These are phyloP conservation scores for Hoplostethus mediterraneus DNA, from an alignment of 2,797 vertebrate species.

Conservation along the genomic window DNA sequence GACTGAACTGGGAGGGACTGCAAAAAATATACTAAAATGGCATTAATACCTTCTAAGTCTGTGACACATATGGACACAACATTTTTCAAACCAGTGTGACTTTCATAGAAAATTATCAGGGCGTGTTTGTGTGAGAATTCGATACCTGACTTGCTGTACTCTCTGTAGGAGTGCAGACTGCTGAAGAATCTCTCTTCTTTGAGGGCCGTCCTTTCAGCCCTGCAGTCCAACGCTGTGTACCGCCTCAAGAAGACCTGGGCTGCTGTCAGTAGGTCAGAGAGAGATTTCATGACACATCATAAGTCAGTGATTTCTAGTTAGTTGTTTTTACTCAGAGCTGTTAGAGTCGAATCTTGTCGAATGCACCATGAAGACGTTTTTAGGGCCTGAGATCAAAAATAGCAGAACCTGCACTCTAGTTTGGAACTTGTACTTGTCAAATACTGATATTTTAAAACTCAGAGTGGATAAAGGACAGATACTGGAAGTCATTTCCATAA, in stretches of 20 bases:
- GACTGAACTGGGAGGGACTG: background rate
- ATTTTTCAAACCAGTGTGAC: background rate
- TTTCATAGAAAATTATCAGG: background rate
- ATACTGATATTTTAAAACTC: too few species aligned
- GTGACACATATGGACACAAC: background rate
- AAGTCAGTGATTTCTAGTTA: too few species aligned
- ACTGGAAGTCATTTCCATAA: background rate
- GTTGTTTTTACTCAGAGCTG: too few species aligned
- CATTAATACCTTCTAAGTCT: background rate
- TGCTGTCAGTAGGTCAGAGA: constrained; percentile 79
- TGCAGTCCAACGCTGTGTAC: constrained; percentile 91
- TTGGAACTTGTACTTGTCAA: too few species aligned
- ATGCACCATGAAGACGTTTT: too few species aligned
- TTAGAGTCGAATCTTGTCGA: too few species aligned
- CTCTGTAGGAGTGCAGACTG: constrained; percentile 85
- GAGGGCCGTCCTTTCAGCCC: constrained; percentile 90
- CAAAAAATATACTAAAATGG: background rate
- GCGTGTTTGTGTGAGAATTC: background rate
- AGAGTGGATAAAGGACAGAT: background rate
- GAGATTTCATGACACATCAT: background rate
- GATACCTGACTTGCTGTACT: background rate
- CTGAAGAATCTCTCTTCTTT: constrained; percentile 92
- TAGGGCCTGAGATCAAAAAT: background rate
- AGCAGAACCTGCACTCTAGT: background rate
- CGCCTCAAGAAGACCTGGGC: constrained; percentile 92